A percentile compares a stretch with the other conserved stretches of the same genome.
Evolutionary conservation across 2,888 invertebrate genomes (phyloP).

Genomic region (Metellina segmentata): DNA sequence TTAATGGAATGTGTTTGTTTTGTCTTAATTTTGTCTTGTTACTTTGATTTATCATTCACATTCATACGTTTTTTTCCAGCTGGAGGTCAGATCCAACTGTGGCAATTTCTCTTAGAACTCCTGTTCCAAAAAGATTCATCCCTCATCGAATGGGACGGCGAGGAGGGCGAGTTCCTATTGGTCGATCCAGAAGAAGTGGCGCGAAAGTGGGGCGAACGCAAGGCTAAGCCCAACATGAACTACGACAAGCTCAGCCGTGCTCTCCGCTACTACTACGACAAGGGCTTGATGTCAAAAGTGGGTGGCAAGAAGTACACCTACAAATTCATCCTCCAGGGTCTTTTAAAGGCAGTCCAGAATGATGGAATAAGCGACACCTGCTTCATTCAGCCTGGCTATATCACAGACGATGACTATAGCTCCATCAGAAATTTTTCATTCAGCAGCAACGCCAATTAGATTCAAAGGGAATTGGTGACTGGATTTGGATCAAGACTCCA

Average conservation of each 20-base stretch:
- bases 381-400: slow-evolving; percentile 1
- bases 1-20: too few species aligned
- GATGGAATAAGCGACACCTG: neutral
- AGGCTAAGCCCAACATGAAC: slow-evolving; percentile 99
- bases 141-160: slow-evolving; percentile 89
- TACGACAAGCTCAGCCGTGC: slow-evolving; percentile 99
- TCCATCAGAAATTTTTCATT: too few species aligned
- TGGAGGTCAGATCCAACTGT: slow-evolving; percentile 98
- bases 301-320: slow-evolving; percentile 98
- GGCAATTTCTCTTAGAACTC: slow-evolving; percentile 98
- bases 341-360: slow-evolving; percentile 76
- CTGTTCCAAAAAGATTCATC: slow-evolving; percentile 95
- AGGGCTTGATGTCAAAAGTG: slow-evolving; percentile 99
- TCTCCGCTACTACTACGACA: slow-evolving; percentile 99
- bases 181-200: slow-evolving; percentile 93
- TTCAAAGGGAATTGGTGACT: too few species aligned
- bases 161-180: slow-evolving; percentile 84
- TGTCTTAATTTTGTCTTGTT: too few species aligned
- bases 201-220: slow-evolving; percentile 98
- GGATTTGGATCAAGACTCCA: too few species aligned
- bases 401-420: too few species aligned
- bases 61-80: neutral
- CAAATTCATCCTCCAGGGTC: slow-evolving; percentile 96
- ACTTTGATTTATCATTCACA: neutral
- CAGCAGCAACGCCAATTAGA: too few species aligned